Evolutionary conservation across 2,113 vertebrate species (phyloP).

Genomic region (Carollia perspicillata): DNA sequence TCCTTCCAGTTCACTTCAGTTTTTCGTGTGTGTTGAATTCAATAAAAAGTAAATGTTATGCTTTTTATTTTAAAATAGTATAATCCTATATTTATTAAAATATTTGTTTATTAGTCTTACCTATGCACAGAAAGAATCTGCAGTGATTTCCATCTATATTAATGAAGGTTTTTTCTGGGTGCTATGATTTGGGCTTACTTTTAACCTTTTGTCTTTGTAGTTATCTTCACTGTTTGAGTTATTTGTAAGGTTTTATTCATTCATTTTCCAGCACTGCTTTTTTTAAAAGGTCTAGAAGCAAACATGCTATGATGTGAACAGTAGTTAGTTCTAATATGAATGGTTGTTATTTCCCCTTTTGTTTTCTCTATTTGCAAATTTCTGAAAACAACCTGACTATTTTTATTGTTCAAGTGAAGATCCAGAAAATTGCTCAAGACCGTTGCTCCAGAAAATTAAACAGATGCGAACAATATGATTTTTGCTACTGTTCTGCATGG

Average conservation of each 20-base stretch:
- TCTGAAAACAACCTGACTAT: slow-evolving; percentile 12
- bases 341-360: background rate
- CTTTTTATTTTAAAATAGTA: background rate
- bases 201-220: background rate
- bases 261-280: background rate
- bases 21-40: slow-evolving; percentile 5
- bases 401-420: background rate
- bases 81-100: background rate
- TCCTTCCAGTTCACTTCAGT: background rate
- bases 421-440: background rate
- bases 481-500: background rate
- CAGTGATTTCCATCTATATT: background rate
- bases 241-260: background rate
- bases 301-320: background rate
- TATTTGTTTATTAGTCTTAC: background rate
- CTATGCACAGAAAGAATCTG: background rate
- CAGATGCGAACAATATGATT: background rate
- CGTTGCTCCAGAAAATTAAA: background rate
- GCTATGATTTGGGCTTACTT: background rate
- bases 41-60: background rate
- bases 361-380: slow-evolving; percentile 41
- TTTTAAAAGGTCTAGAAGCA: background rate
- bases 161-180: background rate
- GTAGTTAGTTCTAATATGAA: background rate
- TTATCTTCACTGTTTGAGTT: slow-evolving; percentile 25